Conservation (phyloP, 1,140 invertebrate genomes). For the Leptinotarsa undecemlineata region DNA sequence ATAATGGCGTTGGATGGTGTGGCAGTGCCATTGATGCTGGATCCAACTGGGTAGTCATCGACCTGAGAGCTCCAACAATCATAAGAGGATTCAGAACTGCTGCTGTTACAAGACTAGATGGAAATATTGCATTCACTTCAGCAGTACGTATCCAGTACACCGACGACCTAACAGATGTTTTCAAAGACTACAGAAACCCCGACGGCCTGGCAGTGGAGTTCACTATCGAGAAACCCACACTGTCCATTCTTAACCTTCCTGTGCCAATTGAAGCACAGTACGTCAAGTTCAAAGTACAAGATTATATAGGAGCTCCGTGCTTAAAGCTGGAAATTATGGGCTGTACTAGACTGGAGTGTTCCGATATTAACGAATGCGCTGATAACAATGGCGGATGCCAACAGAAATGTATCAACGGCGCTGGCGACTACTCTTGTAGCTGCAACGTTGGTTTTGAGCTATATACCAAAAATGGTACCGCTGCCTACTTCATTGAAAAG, state of each 20-base stretch:
- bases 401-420: slow-evolving; percentile 88
- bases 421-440: slow-evolving; percentile 83
- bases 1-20: slow-evolving; percentile 86
- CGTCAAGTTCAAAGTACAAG: slow-evolving; percentile 85
- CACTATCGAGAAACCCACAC: slow-evolving; percentile 80
- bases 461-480: slow-evolving; percentile 87
- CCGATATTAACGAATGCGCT: slow-evolving; percentile 90
- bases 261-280: slow-evolving; percentile 90
- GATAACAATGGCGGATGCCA: slow-evolving; percentile 91
- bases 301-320: slow-evolving; percentile 87
- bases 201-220: slow-evolving; percentile 93
- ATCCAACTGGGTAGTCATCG: slow-evolving; percentile 85
- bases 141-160: slow-evolving; percentile 85
- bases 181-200: slow-evolving; percentile 88
- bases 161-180: slow-evolving; percentile 85
- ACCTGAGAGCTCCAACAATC: slow-evolving; percentile 87
- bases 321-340: slow-evolving; percentile 92
- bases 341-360: slow-evolving; percentile 86
- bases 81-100: slow-evolving; percentile 88
- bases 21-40: slow-evolving; percentile 81
- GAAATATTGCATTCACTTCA: slow-evolving; percentile 82
- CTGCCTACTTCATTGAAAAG: slow-evolving; percentile 80
- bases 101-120: slow-evolving; percentile 77
- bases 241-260: slow-evolving; percentile 88
- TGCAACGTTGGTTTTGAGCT: slow-evolving; percentile 93